Percentiles rank a stretch among this genome's conserved stretches.
Evolutionary conservation across 2,113 vertebrate genomes (phyloP).

Genomic region (Neogale vison): DNA sequence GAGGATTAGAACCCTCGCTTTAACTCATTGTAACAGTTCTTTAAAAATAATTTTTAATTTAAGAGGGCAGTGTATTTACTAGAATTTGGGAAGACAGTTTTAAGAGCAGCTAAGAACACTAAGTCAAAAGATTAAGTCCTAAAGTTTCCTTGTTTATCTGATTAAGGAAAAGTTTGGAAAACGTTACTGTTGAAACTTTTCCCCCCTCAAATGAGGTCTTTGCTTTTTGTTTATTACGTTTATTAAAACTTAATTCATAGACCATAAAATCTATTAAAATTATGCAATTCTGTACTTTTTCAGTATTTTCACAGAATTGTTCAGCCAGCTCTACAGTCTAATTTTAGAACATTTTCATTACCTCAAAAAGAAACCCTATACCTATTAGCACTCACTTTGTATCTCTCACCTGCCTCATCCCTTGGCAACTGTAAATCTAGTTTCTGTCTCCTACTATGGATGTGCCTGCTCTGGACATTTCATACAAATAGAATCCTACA

Average conservation of each 20-base stretch:
- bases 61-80: background rate
- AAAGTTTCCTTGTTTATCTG: background rate
- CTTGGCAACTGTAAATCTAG: background rate
- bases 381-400: background rate
- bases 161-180: background rate
- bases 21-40: background rate
- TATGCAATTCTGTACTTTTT: background rate
- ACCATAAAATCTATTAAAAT: background rate
- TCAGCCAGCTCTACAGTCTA: background rate
- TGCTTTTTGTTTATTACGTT: background rate
- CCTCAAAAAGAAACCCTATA: background rate
- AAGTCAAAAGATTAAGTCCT: background rate
- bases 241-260: background rate
- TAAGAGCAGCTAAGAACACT: background rate
- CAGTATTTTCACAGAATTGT: background rate
- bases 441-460: background rate
- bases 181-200: background rate
- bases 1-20: background rate
- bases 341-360: background rate
- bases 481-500: background rate
- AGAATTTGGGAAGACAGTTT: background rate
- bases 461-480: background rate
- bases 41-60: slow-evolving; percentile 15
- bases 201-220: background rate
- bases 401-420: background rate